Percentiles rank a stretch among this genome's conserved stretches.
Evolutionary conservation across 92 coral and sea anemone species (phyloP).

Genomic region (Muricea muricata): DNA sequence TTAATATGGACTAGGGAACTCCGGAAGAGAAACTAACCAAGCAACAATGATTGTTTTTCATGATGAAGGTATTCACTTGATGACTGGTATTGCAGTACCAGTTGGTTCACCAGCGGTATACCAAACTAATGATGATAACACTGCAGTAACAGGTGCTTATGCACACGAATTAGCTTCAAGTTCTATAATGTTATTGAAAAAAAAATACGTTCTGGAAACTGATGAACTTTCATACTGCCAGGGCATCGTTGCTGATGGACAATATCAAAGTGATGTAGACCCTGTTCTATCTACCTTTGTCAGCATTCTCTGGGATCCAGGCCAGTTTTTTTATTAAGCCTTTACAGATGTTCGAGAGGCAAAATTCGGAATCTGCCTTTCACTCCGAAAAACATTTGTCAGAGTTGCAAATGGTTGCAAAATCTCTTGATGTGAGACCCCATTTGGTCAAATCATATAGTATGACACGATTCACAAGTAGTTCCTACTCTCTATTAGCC

Average conservation of each 20-base stretch:
- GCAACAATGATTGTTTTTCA: background rate
- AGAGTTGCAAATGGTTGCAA: slow-evolving; percentile 8
- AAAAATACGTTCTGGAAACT: background rate
- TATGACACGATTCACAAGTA: background rate
- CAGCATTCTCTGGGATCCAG: slow-evolving; percentile 25
- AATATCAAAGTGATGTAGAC: slow-evolving; percentile 3
- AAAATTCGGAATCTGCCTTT: background rate
- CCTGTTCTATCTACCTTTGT: background rate
- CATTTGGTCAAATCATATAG: slow-evolving; percentile 4
- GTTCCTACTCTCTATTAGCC: background rate
- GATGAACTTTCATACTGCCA: background rate
- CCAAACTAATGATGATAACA: background rate
- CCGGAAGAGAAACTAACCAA: slow-evolving; percentile 10
- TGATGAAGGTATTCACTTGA: slow-evolving; percentile 8
- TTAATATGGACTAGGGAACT: slow-evolving; percentile 1
- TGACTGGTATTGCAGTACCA: background rate
- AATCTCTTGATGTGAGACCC: background rate
- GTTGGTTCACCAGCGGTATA: slow-evolving; percentile 12
- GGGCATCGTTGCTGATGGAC: slow-evolving; percentile 13
- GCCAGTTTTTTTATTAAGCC: slow-evolving; percentile 3
- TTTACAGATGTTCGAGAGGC: slow-evolving; percentile 1
- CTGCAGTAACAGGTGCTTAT: background rate
- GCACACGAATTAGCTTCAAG: background rate
- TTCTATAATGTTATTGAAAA: background rate
- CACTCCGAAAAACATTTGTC: background rate